Evolutionary conservation across 2,113 vertebrate species (phyloP), one percentile per base, ranked within the genome.

Genomic region (Morone saxatilis): DNA sequence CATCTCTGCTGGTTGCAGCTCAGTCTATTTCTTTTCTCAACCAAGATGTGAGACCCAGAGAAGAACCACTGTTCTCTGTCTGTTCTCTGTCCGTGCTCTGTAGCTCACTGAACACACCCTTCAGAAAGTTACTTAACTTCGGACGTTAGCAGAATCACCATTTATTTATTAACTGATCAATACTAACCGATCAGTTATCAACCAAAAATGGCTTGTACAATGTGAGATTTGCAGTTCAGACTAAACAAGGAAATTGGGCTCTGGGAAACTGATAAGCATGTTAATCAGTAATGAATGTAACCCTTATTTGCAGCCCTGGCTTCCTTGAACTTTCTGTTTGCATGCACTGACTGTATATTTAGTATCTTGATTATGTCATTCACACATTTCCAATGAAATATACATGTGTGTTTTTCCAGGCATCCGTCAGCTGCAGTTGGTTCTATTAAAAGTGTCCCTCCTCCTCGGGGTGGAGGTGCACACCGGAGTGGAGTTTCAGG

Each of bases 351-450:
- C 45, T 61, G 10, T 50, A 13, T 12, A 22, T 62, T n/a, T 25
- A 4, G 8, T 16, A 11, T 4, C 25, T 61, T 6, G 8, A 17
- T 63, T 50, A 0, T 59, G 38, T 54, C 14, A 0, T 6, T 13
- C 0, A 14, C 36, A 77, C 20, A 36, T 19, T 38, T 76, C 10
- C 41, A n/a, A 1, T 48, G 12, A 73, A 43, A 75, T 38, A 36
- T 67, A 14, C 4, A 4, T 66, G 20, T 85, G 31, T 88, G 20
- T 79, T 72, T 90, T 38, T 90, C 31, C 86, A 99, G 98, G 98
- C 90, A 99, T 99, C 84, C 96, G 98, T 63, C 98, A 99, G 94
- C 95, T 99, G 66, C 98, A 99, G 93, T 80, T 99, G 83, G 95
- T 99, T 70, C 93, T 99, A 22, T 80, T 99, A 89, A 98, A 99